Evolutionary conservation across 2,113 vertebrate genomes (phyloP).

Genomic region (Sitta europaea): DNA sequence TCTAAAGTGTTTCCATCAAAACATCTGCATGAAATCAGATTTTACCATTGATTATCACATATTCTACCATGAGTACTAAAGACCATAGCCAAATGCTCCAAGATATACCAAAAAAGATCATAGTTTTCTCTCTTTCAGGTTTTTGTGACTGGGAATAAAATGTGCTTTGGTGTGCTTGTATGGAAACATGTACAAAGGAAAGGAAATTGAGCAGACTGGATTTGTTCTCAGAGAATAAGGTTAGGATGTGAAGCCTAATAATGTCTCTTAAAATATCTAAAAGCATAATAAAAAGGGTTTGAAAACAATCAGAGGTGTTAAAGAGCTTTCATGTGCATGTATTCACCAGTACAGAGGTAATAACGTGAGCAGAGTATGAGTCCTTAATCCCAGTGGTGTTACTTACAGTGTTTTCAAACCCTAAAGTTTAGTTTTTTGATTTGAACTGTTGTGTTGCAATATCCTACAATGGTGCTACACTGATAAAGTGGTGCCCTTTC

Average conservation of each 20-base stretch:
- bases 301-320: background rate
- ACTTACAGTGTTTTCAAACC: background rate
- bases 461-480: background rate
- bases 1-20: conserved; percentile 62
- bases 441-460: background rate
- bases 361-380: fast-evolving
- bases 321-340: background rate
- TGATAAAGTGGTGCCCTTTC: background rate
- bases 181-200: background rate
- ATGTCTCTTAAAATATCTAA: background rate
- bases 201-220: background rate
- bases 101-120: background rate
- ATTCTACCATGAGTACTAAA: conserved; percentile 43
- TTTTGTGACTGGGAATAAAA: conserved; percentile 8
- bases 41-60: conserved; percentile 72
- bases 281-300: background rate
- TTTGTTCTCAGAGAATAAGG: background rate
- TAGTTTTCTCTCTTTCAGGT: conserved; percentile 8
- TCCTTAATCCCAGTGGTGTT: background rate
- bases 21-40: conserved; percentile 49
- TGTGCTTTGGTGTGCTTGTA: background rate
- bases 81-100: conserved; percentile 51
- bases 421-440: background rate
- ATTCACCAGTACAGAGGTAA: background rate
- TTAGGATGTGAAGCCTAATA: background rate